Percentiles rank a stretch among this genome's conserved stretches.
These are phyloP conservation scores for Cuculus canorus DNA, from an alignment of 2,797 vertebrate species.

Conservation along the genomic window DNA sequence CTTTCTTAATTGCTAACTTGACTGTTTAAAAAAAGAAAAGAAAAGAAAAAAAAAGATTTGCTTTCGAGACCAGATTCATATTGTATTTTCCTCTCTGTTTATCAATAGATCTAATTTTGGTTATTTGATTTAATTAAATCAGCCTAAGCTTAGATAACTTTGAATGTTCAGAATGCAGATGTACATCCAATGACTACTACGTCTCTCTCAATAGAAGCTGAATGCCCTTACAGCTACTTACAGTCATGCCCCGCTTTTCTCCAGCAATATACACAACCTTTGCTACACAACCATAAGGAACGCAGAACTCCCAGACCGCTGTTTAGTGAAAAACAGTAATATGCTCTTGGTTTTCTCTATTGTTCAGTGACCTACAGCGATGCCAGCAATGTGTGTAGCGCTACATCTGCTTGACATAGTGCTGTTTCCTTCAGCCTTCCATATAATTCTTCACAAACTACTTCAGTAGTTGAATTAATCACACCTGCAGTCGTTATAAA, in stretches of 20 bases:
- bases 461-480: not conserved
- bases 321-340: not conserved
- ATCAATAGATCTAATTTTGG: not conserved
- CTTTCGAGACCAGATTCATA: not conserved
- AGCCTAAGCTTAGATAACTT: not conserved
- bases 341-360: not conserved
- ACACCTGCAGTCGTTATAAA: slow-evolving; percentile 2
- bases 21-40: not conserved
- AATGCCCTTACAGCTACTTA: not conserved
- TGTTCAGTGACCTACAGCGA: not conserved
- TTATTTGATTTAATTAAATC: not conserved
- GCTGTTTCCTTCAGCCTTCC: not conserved
- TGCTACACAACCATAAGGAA: not conserved
- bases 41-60: not conserved
- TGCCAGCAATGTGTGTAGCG: not conserved
- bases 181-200: not conserved
- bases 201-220: not conserved
- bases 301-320: not conserved
- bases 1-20: not conserved
- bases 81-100: not conserved
- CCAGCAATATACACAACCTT: not conserved
- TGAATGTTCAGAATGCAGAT: not conserved
- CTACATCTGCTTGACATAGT: not conserved
- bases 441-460: not conserved
- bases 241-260: not conserved